Base-by-base conservation (phyloP, 2,797 vertebrate genomes). In the Gymnoscopelus braueri region DNA sequence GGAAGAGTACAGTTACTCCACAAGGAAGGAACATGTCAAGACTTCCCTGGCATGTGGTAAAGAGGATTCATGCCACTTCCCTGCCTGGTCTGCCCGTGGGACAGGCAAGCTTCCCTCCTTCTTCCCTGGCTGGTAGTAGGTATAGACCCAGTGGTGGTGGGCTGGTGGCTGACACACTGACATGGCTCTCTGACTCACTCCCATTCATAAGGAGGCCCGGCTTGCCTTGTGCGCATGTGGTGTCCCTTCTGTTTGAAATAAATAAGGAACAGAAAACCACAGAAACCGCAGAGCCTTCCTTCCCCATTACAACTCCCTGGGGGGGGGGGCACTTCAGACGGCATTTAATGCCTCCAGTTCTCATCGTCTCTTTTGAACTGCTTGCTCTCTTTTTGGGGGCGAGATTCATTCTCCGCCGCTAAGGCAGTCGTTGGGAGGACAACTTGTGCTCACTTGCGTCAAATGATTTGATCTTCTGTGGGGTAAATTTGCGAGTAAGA, bases 211-310 rank as follows among this genome's bases (percentile, higher is more conserved):
- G 69, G 69, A 71, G 39, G 67, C 8, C 26, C 52, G 2, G 59
- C 58, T 1, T 2, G 59, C 58, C 58, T 58, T 70, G 65, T 65
- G 26, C 13, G 0, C 71, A 60, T 62, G 65, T 32, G 15, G 74
- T 51, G 57, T 54, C 71, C 80, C 39, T 84, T 61, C 72, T 74
- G 77, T 87, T 77, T 73, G 29, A 83, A 72, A 77, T 9, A 8
- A 50, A 32, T 48, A 84, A 63, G 62, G 19, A 75, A 58, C 5
- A 63, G 69, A 68, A 80, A 88, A 81, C 84, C 89, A 32, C 87
- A 83, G 60, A 72, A 78, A 78, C 84, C 89, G 71, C 88, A 84
- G 62, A 81, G 65, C 5, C 78, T 83, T 85, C 80, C 84, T 88
- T 51, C 47, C 44, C 32, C 9, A 56, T 59, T 5, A 62, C 6